Conservation (phyloP, 2,797 vertebrate species). For the Cryptoprocta ferox region DNA sequence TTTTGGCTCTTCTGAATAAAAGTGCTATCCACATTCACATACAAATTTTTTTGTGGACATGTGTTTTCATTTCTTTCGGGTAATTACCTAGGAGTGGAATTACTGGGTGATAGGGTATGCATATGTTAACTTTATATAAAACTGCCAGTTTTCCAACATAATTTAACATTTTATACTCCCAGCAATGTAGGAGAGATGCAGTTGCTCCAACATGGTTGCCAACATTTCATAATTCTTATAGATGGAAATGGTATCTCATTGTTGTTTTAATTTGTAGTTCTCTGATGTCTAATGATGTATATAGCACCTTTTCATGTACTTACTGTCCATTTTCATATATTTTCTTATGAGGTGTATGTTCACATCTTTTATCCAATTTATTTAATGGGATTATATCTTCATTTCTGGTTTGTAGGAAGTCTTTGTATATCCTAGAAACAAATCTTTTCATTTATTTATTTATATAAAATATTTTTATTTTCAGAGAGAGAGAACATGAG, state of each 20-base stretch:
- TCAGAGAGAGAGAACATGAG: too few species aligned
- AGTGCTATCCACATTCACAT: background rate
- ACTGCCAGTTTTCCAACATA: constrained; percentile 19
- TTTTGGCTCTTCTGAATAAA: constrained; percentile 35
- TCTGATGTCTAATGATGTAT: background rate
- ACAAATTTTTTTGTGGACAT: constrained; percentile 14
- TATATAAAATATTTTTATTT: too few species aligned
- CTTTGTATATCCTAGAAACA: constrained; percentile 6
- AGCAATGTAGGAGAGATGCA: background rate
- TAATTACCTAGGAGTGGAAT: constrained; percentile 43
- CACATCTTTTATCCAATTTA: constrained; percentile 18
- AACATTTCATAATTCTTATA: background rate
- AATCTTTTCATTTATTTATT: background rate
- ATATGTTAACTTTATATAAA: constrained; percentile 21
- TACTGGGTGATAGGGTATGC: background rate
- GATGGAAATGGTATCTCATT: background rate
- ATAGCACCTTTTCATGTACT: background rate
- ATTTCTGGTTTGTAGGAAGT: background rate
- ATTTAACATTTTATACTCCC: background rate
- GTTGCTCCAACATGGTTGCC: background rate
- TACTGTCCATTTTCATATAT: background rate
- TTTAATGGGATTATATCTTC: background rate
- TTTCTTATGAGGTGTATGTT: background rate
- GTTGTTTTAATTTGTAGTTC: constrained; percentile 42
- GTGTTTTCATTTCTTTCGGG: constrained; percentile 59